phyloP scores from a whole-genome alignment of 2,888 invertebrate genomes.

The Anticlea derivata region DNA sequence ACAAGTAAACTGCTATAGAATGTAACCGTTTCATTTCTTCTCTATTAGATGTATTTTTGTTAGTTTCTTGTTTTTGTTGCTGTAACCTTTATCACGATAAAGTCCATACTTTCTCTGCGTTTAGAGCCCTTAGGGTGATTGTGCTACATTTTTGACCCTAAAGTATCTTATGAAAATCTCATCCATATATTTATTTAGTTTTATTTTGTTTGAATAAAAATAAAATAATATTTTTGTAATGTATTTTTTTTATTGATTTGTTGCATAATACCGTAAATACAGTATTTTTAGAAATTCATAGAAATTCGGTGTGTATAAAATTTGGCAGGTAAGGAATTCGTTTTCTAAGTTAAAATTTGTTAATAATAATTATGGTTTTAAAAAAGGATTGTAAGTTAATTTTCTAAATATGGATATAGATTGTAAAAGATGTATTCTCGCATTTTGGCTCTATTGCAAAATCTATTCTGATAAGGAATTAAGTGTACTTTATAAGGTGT shows the following conservation, averaged over 20 bases:
- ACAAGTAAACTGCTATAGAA: slow-evolving; percentile 64
- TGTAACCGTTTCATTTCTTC: slow-evolving; percentile 55
- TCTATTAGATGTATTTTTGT: slow-evolving; percentile 43
- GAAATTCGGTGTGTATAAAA: slow-evolving; percentile 33
- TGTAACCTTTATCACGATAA: neutral
- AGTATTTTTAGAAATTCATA: slow-evolving; percentile 33
- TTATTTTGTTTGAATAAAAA: slow-evolving; percentile 19
- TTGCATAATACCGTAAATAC: slow-evolving; percentile 28
- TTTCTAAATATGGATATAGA: slow-evolving; percentile 54
- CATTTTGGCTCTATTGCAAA: slow-evolving; percentile 68
- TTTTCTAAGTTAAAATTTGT: slow-evolving; percentile 36
- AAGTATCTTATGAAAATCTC: slow-evolving; percentile 18
- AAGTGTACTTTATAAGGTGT: slow-evolving; percentile 72
- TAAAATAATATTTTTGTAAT: slow-evolving; percentile 28
- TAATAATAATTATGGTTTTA: slow-evolving; percentile 36
- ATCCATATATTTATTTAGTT: slow-evolving; percentile 30
- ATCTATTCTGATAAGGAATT: slow-evolving; percentile 62
- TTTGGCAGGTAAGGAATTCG: slow-evolving; percentile 32
- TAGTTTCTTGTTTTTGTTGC: slow-evolving; percentile 31
- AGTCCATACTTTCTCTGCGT: slow-evolving; percentile 1
- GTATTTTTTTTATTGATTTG: slow-evolving; percentile 23
- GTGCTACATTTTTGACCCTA: slow-evolving; percentile 12
- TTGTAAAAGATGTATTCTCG: slow-evolving; percentile 60
- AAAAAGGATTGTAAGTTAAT: slow-evolving; percentile 45
- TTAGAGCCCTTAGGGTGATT: slow-evolving; percentile 13